A percentile compares a stretch with the other conserved stretches of the same genome.
Evolutionary conservation across 2,797 vertebrate species (phyloP).

Genomic region (Aldrovandia affinis): DNA sequence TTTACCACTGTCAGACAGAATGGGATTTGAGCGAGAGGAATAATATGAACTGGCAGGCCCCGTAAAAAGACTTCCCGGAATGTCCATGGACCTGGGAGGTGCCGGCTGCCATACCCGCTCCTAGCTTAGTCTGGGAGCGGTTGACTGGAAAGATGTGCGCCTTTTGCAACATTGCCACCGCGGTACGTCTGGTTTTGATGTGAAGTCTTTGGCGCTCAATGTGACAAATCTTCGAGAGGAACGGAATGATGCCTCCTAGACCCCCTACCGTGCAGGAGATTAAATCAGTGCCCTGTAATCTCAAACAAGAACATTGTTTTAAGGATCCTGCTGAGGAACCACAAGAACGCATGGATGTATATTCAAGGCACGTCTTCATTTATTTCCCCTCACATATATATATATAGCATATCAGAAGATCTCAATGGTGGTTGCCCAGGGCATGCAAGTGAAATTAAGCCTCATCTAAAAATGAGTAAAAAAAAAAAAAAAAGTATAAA

Average conservation of each 20-base stretch:
- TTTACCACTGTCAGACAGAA: constrained; percentile 36
- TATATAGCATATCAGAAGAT: too few species aligned
- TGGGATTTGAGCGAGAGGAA: constrained; percentile 23
- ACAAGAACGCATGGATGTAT: too few species aligned
- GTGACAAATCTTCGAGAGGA: neutral
- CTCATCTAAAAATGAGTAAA: too few species aligned
- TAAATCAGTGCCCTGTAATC: neutral
- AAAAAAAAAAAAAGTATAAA: too few species aligned
- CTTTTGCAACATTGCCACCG: too few species aligned
- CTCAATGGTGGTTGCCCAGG: too few species aligned
- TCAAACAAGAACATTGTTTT: neutral
- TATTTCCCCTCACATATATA: too few species aligned
- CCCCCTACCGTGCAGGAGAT: neutral
- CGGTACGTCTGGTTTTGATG: neutral
- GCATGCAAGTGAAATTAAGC: too few species aligned
- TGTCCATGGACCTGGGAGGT: neutral
- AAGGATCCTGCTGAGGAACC: too few species aligned
- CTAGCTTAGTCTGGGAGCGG: neutral
- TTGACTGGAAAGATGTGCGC: neutral
- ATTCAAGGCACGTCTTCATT: too few species aligned
- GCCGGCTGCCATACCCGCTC: constrained; percentile 34
- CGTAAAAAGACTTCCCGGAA: constrained; percentile 14
- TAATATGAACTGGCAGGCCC: constrained; percentile 27
- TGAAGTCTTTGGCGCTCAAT: neutral
- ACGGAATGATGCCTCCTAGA: neutral